These are phyloP conservation scores for Cyrtodaria siliqua DNA, from an alignment of 2,888 invertebrate genomes.

Conservation along the genomic window DNA sequence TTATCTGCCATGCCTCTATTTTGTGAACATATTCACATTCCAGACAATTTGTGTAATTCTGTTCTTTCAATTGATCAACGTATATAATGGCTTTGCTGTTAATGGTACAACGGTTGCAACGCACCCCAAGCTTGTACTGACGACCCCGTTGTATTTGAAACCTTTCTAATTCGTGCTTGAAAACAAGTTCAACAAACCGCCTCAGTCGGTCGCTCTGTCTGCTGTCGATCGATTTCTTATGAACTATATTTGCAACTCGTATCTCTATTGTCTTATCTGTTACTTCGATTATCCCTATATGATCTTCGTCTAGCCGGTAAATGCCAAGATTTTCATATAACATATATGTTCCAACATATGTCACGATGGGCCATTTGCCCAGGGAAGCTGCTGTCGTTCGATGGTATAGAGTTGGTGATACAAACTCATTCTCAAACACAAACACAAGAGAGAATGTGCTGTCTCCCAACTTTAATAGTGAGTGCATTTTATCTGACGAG, in stretches of 20 bases:
- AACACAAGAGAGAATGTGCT: constrained; percentile 7
- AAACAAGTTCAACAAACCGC: constrained; percentile 11
- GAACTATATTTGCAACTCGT: background rate
- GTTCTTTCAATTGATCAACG: background rate
- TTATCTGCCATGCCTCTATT: constrained; percentile 3
- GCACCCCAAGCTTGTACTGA: background rate
- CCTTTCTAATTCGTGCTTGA: constrained; percentile 12
- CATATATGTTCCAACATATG: background rate
- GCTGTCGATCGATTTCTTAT: constrained; percentile 1
- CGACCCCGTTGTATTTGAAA: background rate
- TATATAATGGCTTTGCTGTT: too few relatives aligned
- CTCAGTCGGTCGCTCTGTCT: constrained; percentile 4
- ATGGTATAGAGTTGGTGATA: constrained; percentile 28
- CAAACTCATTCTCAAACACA: constrained; percentile 7
- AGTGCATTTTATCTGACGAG: too few relatives aligned
- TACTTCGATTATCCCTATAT: constrained; percentile 25
- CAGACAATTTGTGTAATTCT: background rate
- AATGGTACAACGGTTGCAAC: too few relatives aligned
- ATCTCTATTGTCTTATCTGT: constrained; percentile 9
- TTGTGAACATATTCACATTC: constrained; percentile 3
- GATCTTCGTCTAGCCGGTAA: constrained; percentile 20
- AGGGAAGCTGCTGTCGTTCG: constrained; percentile 28
- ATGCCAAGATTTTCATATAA: constrained; percentile 11
- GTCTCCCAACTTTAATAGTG: too few relatives aligned
- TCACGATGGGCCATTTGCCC: constrained; percentile 25